Base-by-base conservation (phyloP, 2,888 invertebrate genomes). In the Strigamia maritima region DNA sequence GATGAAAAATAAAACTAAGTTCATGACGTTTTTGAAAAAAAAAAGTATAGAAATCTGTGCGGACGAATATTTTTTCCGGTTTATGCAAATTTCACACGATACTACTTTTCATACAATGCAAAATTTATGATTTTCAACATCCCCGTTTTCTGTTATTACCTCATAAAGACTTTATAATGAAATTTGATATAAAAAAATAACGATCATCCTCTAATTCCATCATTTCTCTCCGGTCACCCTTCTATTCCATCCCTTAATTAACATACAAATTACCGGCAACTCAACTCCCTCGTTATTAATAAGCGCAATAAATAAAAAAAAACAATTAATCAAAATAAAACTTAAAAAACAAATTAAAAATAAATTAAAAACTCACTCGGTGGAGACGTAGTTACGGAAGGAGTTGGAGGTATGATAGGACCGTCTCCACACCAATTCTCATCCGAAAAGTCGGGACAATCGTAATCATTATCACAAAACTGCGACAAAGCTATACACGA, bases 391-490 rank as follows among this genome's bases (percentile, higher is more conserved):
- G 19, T n/a, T 19, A 19, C n/a, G 8, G n/a, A 19, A 8, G n/a
- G 8, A 54, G 19, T 19, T 8, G 8, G 54, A 19, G 16, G 54
- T 54, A 44, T 16, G 14, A 44, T 54, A 19, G 8, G 19, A 8
- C 19, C 54, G 8, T 19, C 54, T 87, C 85, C 85, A 84, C 91
- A 91, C 82, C 87, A 86, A 10, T 81, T 80, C 86, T 91, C 91
- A 84, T 91, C 91, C 74, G 87, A 87, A 79, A 88, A 88, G 83
- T 90, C 88, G 75, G 85, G 85, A 84, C 93, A 93, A 88, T 93
- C 92, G 83, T 89, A 88, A 80, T 86, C 87, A 76, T 87, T 87
- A 83, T 93, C 90, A 83, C 94, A 94, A 79, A 86, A 86, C 83
- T 90, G 90, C n/a, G 86, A 86, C n/a, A 84, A 85, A 80, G 89